Percentiles rank a stretch among this genome's conserved stretches.
Conservation (phyloP, 2,113 vertebrate species). For the Taurulus bubalis region DNA sequence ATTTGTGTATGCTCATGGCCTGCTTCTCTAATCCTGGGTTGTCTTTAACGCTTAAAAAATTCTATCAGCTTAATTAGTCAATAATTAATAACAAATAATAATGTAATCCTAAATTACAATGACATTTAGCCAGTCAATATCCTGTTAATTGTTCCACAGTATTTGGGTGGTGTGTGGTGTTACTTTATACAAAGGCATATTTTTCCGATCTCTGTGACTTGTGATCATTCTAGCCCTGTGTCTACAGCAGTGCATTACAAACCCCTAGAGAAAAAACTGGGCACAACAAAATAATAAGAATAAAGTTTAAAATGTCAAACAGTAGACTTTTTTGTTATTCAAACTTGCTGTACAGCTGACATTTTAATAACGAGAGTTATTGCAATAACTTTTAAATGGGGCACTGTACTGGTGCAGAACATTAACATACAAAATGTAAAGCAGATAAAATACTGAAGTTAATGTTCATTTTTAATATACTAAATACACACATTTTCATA, state of each 20-base stretch:
- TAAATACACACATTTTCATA: not conserved
- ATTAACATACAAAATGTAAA: not conserved
- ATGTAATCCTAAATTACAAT: constrained; percentile 9
- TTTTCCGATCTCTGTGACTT: not conserved
- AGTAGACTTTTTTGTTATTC: not conserved
- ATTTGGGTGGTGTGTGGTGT: not conserved
- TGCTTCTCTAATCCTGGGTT: constrained; percentile 36
- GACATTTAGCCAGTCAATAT: not conserved
- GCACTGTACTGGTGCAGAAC: not conserved
- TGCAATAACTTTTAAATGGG: constrained; percentile 10
- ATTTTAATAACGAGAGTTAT: constrained; percentile 24
- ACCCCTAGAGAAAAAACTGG: constrained; percentile 10
- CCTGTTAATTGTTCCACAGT: constrained; percentile 12
- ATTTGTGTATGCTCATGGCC: constrained; percentile 58
- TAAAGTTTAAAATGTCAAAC: constrained; percentile 30
- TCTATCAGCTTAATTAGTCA: constrained; percentile 38
- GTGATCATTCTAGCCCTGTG: not conserved
- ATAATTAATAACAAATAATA: constrained; percentile 36
- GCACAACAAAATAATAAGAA: not conserved
- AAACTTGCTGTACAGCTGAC: constrained; percentile 18
- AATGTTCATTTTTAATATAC: not conserved
- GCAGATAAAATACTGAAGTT: not conserved
- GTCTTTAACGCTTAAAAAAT: constrained; percentile 52
- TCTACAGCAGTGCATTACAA: not conserved
- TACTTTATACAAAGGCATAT: not conserved